Evolutionary conservation across 2,888 invertebrate genomes (phyloP).

Genomic region (Tipula helvola): DNA sequence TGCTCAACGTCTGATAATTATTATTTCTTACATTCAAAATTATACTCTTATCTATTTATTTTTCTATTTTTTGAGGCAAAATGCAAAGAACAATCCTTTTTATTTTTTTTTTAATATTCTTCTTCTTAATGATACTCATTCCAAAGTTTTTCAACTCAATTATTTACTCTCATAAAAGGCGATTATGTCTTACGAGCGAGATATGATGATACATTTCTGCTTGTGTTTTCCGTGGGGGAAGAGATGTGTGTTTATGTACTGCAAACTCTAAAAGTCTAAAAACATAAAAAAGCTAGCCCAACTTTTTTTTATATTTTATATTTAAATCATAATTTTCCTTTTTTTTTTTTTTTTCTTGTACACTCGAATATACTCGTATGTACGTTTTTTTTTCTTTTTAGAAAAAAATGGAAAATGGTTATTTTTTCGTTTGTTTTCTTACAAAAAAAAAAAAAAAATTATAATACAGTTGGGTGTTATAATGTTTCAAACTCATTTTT

Average conservation of each 20-base stretch:
- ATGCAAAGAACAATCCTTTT: not conserved
- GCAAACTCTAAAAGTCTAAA: not conserved
- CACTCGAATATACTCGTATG: not conserved
- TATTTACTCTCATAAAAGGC: not conserved
- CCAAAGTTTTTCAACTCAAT: not conserved
- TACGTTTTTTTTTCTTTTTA: not conserved
- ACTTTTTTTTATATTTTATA: not conserved
- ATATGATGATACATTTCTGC: not conserved
- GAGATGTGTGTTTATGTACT: not conserved
- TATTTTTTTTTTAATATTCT: not conserved
- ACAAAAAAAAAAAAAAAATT: not conserved
- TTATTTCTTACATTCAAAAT: not conserved
- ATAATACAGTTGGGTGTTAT: not conserved
- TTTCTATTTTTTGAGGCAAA: not conserved
- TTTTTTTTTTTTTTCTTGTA: not conserved
- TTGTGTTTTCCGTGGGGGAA: not conserved
- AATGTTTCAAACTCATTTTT: not conserved
- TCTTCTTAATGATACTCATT: not conserved
- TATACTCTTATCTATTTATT: not conserved
- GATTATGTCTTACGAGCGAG: not conserved
- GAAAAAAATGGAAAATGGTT: not conserved
- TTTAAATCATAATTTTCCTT: not conserved
- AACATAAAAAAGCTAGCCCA: not conserved
- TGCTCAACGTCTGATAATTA: not conserved
- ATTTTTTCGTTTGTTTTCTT: not conserved